phyloP scores from a whole-genome alignment of 2,797 vertebrate genomes.

The Crenuchus spilurus region DNA sequence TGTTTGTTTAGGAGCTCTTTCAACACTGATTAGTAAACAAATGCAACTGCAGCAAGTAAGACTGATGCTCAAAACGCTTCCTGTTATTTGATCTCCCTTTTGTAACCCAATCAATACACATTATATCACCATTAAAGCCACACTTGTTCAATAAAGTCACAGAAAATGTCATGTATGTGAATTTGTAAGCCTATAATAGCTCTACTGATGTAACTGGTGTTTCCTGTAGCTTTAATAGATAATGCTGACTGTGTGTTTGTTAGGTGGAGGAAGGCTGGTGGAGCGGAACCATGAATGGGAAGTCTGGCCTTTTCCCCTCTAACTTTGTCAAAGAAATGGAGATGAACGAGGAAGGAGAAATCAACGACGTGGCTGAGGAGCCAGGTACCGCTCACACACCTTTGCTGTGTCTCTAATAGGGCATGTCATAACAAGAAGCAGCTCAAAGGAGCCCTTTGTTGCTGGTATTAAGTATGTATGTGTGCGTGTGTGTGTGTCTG shows the following conservation, averaged over 20 bases:
- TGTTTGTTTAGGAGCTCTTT: no score
- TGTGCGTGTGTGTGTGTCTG: not conserved
- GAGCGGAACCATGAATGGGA: slow-evolving; percentile 85
- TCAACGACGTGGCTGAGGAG: slow-evolving; percentile 79
- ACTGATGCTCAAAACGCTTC: no score
- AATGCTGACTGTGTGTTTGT: slow-evolving; percentile 25
- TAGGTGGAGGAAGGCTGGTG: slow-evolving; percentile 98
- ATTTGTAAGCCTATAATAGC: no score
- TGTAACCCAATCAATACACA: no score
- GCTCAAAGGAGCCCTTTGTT: slow-evolving; percentile 33
- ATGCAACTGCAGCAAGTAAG: no score
- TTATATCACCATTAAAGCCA: no score
- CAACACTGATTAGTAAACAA: no score
- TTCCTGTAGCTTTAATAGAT: not conserved
- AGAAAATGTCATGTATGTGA: no score
- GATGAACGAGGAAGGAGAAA: slow-evolving; percentile 79
- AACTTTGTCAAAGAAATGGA: slow-evolving; percentile 96
- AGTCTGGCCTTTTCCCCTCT: slow-evolving; percentile 89
- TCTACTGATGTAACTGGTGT: no score
- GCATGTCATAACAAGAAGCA: slow-evolving; percentile 58
- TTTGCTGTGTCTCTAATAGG: slow-evolving; percentile 1
- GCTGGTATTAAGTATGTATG: not conserved
- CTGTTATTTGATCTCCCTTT: no score
- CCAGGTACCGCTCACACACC: slow-evolving; percentile 72
- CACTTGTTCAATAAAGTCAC: no score